A percentile compares a stretch with the other conserved stretches of the same genome.
Conservation (phyloP, 2,797 vertebrate species). For the Myotis myotis region DNA sequence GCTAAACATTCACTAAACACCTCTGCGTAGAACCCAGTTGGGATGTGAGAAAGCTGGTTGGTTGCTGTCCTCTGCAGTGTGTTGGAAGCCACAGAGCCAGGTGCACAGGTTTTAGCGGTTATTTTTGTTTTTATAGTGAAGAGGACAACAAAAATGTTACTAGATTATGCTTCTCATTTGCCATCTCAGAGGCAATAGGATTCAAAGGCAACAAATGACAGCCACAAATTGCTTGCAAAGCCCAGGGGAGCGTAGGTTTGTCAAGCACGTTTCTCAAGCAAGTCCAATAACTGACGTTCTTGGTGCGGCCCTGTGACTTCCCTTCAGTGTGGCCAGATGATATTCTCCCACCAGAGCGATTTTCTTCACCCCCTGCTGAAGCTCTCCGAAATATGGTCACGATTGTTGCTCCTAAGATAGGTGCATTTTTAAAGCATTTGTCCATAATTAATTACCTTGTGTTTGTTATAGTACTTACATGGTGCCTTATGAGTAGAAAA, state of each 20-base stretch:
- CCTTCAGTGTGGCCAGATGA: neutral
- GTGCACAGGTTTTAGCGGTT: neutral
- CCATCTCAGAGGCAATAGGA: neutral
- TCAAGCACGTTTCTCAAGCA: neutral
- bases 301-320: neutral
- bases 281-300: neutral
- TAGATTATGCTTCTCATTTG: neutral
- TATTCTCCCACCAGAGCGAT: neutral
- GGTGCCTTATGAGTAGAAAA: neutral
- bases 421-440: neutral
- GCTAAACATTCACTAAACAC: neutral
- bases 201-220: neutral
- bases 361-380: neutral
- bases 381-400: neutral
- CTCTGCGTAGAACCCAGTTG: neutral
- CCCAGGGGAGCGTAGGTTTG: neutral
- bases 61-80: neutral
- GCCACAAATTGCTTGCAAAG: neutral
- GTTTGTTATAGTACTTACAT: neutral
- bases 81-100: neutral
- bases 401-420: neutral
- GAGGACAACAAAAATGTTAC: neutral
- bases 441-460: neutral
- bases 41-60: neutral
- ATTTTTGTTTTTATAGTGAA: slow-evolving; percentile 13